Percentiles rank a stretch among this genome's conserved stretches.
phyloP scores from a whole-genome alignment of 2,888 invertebrate genomes.

The Ellobium chinense region DNA sequence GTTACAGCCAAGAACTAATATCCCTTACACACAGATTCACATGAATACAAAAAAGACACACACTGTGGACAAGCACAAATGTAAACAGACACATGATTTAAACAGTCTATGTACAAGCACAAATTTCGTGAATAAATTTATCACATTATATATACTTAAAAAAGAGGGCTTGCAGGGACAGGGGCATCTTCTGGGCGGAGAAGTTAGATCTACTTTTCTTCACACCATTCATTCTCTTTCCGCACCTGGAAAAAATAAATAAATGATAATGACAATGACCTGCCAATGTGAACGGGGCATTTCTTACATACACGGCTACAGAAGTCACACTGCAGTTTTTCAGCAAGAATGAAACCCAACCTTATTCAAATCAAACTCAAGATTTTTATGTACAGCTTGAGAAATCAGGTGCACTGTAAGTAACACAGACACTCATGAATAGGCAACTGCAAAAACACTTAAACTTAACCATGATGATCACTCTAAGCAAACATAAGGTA shows the following conservation, averaged over 20 bases:
- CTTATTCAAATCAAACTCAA: not conserved
- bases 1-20: too few relatives aligned
- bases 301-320: too few relatives aligned
- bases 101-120: not conserved
- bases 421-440: too few relatives aligned
- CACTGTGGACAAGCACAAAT: too few relatives aligned
- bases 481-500: too few relatives aligned
- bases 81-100: too few relatives aligned
- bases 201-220: constrained; percentile 74
- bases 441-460: too few relatives aligned
- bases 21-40: not conserved
- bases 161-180: not conserved
- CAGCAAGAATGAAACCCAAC: too few relatives aligned
- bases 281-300: too few relatives aligned
- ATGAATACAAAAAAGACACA: not conserved
- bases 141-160: constrained; percentile 21
- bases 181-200: not conserved
- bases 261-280: too few relatives aligned
- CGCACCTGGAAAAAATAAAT: constrained; percentile 73
- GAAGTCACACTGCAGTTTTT: too few relatives aligned
- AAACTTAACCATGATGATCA: too few relatives aligned
- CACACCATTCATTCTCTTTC: constrained; percentile 80
- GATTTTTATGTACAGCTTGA: not conserved
- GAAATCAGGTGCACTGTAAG: not conserved
- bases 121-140: not conserved